phyloP scores from a whole-genome alignment of 2,113 vertebrate genomes.

The Cacatua alba region DNA sequence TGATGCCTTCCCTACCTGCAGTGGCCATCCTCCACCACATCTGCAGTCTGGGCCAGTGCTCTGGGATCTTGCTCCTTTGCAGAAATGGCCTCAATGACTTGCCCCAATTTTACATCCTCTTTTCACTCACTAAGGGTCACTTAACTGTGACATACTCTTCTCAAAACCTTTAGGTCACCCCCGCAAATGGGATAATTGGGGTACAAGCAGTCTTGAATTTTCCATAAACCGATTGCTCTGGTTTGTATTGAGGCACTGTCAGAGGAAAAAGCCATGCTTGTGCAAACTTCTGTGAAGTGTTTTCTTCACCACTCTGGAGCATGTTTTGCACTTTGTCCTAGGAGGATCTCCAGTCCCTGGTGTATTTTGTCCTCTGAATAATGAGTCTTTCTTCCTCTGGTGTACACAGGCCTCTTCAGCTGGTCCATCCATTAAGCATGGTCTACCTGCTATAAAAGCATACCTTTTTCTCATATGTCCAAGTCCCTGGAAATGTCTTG shows the following conservation, averaged over 20 bases:
- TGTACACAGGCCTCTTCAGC: not conserved
- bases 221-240: not conserved
- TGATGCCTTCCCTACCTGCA: not conserved
- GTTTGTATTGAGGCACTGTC: not conserved
- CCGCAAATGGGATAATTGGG: not conserved
- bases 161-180: not conserved
- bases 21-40: not conserved
- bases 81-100: not conserved
- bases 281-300: not conserved
- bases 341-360: not conserved
- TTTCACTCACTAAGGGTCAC: not conserved
- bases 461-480: not conserved
- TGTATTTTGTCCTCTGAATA: not conserved
- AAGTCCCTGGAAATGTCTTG: not conserved
- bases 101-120: not conserved
- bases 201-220: not conserved
- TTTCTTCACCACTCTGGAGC: not conserved
- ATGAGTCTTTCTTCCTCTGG: not conserved
- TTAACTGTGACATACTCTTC: not conserved
- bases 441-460: not conserved
- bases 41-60: not conserved
- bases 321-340: not conserved
- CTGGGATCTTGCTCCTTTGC: not conserved
- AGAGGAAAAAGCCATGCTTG: not conserved
- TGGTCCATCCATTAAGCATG: not conserved